Evolutionary conservation across 2,888 invertebrate species (phyloP), one percentile per base, ranked within the genome.

Genomic region (Watsonalla cultraria): DNA sequence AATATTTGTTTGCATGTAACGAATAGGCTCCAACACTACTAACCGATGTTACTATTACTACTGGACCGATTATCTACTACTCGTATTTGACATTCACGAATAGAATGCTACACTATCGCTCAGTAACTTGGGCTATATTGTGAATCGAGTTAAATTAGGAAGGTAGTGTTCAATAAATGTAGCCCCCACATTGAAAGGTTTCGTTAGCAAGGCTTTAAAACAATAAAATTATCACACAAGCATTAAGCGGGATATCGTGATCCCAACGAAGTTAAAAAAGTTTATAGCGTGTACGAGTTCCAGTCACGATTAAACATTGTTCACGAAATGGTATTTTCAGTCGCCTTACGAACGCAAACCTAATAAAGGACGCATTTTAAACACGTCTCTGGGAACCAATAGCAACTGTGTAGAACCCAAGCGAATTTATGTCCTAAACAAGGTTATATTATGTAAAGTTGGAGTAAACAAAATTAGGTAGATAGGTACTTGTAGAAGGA

Each of bases 401-500:
- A 42, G 42, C 42, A 5, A 11, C 11, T 11, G 11, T 35, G 35
- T 35, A 35, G 9, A 35, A n/a, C n/a, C 35, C 62, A 57, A 58
- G 47, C 52, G 51, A 52, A 24, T 42, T 70, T 74, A 69, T 64
- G 57, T 62, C 58, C 57, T 61, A 76, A 74, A 76, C 66, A 70
- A 76, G 66, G 68, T 80, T 73, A 14, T 35, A 15, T 15, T 5
- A 65, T 69, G 63, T 70, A 74, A 71, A 74, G 66, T 67, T 68
- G 68, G 66, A 66, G 68, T 61, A 76, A 80, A 83, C 76, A 65
- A 70, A 78, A 82, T 80, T 78, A 78, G 64, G 60, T 62, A 2
- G 8, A 11, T 59, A 69, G 69, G 76, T 76, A 74, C 14, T 35
- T 11, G 8, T 42, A 5, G 0, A 8, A 42, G 8, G 37, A 42